Evolutionary conservation across 2,113 vertebrate species (phyloP).

Genomic region (Scolopax mira): DNA sequence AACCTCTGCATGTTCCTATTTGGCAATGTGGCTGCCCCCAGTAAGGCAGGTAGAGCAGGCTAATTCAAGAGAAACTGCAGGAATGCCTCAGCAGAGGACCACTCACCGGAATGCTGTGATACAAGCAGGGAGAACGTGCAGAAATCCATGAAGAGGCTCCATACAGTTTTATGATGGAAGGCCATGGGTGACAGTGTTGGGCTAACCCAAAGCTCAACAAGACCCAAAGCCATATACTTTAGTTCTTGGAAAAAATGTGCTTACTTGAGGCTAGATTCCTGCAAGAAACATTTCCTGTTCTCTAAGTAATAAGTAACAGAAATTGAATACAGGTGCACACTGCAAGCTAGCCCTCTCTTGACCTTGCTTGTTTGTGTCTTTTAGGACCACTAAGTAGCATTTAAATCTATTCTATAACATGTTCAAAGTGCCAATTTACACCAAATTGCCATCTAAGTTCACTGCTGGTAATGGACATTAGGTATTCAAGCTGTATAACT

Average conservation of each 20-base stretch:
- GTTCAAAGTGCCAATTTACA: background rate
- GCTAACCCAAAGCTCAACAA: conserved; percentile 12
- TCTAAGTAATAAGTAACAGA: background rate
- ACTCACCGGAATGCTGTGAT: background rate
- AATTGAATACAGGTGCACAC: conserved; percentile 5
- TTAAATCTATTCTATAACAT: background rate
- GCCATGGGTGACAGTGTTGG: background rate
- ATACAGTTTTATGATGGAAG: background rate
- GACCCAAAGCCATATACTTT: background rate
- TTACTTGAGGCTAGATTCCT: conserved; percentile 32
- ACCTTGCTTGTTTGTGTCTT: background rate
- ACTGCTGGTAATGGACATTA: background rate
- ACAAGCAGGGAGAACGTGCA: background rate
- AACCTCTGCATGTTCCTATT: background rate
- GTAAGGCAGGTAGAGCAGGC: background rate
- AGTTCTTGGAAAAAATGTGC: conserved; percentile 2
- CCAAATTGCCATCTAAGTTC: background rate
- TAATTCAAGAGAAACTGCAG: background rate
- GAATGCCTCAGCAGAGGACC: background rate
- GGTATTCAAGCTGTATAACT: background rate
- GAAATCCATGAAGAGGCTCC: background rate
- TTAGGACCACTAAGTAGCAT: background rate
- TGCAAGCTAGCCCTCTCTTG: background rate
- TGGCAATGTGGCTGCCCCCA: background rate
- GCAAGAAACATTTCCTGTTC: conserved; percentile 49